Conservation (phyloP, 2,888 invertebrate genomes). For the Pterostichus niger region DNA sequence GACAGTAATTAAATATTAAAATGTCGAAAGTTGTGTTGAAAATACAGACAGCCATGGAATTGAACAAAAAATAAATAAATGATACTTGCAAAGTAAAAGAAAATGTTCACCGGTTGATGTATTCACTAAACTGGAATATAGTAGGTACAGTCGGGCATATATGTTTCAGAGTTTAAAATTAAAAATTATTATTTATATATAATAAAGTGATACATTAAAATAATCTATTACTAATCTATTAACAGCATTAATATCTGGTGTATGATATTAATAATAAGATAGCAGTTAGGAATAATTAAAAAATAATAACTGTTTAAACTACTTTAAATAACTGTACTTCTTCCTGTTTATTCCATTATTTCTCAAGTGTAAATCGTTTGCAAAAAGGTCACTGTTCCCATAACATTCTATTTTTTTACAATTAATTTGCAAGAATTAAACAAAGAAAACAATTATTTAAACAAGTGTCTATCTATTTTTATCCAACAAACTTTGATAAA, state of each 20-base stretch:
- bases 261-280: background rate
- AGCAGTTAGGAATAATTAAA: background rate
- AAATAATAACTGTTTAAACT: constrained; percentile 8
- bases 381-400: constrained; percentile 31
- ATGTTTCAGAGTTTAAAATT: too few relatives aligned
- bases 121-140: too few relatives aligned
- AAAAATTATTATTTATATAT: too few relatives aligned
- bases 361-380: background rate
- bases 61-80: too few relatives aligned
- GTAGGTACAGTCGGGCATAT: too few relatives aligned
- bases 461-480: background rate
- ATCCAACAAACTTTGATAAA: background rate
- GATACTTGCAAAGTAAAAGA: too few relatives aligned
- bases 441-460: background rate
- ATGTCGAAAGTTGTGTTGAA: too few relatives aligned
- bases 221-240: too few relatives aligned
- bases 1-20: too few relatives aligned
- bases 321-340: constrained; percentile 14
- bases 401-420: background rate
- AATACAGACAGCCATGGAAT: too few relatives aligned
- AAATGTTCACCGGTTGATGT: too few relatives aligned
- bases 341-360: constrained; percentile 37
- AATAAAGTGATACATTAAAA: too few relatives aligned
- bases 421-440: background rate
- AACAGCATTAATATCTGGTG: background rate